Conservation (phyloP, 2,113 vertebrate genomes). For the Misgurnus mizolepis region DNA sequence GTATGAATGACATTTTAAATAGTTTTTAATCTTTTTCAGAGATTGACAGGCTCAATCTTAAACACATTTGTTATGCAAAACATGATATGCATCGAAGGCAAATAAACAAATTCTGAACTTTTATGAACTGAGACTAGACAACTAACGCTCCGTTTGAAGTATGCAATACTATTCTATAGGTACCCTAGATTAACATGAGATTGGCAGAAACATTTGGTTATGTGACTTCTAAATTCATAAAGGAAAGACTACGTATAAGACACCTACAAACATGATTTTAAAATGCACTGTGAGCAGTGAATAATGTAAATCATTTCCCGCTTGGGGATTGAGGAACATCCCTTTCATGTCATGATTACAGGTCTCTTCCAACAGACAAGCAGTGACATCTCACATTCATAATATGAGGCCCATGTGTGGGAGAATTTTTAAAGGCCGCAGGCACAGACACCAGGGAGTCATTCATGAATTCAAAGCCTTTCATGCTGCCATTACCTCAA, state of each 20-base stretch:
- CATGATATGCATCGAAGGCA: too few relatives aligned
- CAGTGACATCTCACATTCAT: slow-evolving; percentile 5
- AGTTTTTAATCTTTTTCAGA: too few relatives aligned
- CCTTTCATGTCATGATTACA: not conserved
- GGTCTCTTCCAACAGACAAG: slow-evolving; percentile 15
- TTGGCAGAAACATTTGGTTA: too few relatives aligned
- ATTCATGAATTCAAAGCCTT: slow-evolving; percentile 23
- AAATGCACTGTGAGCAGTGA: not conserved
- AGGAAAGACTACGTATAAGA: not conserved
- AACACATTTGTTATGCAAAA: too few relatives aligned
- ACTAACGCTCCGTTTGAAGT: too few relatives aligned
- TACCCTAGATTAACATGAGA: too few relatives aligned
- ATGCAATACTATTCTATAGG: too few relatives aligned
- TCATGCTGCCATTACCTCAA: slow-evolving; percentile 31
- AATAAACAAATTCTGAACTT: too few relatives aligned
- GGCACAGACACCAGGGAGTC: slow-evolving; percentile 22
- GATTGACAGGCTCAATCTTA: too few relatives aligned
- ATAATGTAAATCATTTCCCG: not conserved
- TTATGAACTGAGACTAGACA: too few relatives aligned
- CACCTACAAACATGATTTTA: not conserved
- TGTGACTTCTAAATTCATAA: not conserved
- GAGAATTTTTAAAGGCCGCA: slow-evolving; percentile 12
- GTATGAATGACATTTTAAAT: too few relatives aligned
- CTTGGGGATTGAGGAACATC: not conserved
- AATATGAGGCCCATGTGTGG: not conserved